Percentiles rank a stretch among this genome's conserved stretches.
These are phyloP conservation scores for Alosa sapidissima DNA, from an alignment of 2,797 vertebrate species.

Conservation along the genomic window DNA sequence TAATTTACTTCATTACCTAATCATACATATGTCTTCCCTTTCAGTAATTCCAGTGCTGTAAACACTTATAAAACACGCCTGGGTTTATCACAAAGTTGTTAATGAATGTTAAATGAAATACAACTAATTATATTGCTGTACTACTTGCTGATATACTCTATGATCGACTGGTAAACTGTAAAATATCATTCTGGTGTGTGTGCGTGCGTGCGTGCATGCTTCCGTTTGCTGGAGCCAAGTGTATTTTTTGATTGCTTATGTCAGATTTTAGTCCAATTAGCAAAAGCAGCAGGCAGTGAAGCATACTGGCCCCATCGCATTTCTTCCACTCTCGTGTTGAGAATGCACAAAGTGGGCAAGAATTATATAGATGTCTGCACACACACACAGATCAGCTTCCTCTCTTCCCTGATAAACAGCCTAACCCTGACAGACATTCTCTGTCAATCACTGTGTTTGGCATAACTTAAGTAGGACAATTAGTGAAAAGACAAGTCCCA, in stretches of 20 bases:
- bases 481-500: not conserved
- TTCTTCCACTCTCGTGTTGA: constrained; percentile 10
- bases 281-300: constrained; percentile 27
- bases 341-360: not conserved
- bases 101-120: not conserved
- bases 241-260: not conserved
- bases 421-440: not conserved
- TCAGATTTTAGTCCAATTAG: constrained; percentile 36
- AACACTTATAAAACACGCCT: not conserved
- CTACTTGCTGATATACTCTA: not conserved
- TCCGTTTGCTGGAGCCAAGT: constrained; percentile 18
- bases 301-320: constrained; percentile 3
- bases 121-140: not conserved
- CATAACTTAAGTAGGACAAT: not conserved
- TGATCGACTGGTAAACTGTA: not conserved
- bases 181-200: not conserved
- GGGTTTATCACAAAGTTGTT: not conserved
- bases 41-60: not conserved
- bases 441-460: not conserved
- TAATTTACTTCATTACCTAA: too few relatives aligned
- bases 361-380: not conserved
- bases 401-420: not conserved
- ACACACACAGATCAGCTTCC: not conserved
- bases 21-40: not conserved
- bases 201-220: constrained; percentile 32